These are phyloP conservation scores for Blomia tropicalis DNA, from an alignment of 2,888 invertebrate species.

Conservation along the genomic window DNA sequence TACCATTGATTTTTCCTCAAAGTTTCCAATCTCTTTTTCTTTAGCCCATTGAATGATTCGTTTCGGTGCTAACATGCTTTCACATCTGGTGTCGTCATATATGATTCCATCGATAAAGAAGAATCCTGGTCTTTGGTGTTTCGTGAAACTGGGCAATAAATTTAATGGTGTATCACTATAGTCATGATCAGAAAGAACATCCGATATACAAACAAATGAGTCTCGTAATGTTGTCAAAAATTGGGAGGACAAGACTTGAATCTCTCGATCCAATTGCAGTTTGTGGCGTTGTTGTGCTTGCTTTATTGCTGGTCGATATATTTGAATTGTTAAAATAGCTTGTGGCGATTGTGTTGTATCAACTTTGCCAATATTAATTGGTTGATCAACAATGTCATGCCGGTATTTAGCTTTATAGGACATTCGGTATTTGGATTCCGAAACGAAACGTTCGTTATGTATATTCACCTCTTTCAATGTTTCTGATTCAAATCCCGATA, in stretches of 20 bases:
- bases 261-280: slow-evolving; percentile 39
- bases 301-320: slow-evolving; percentile 25
- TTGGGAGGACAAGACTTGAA: slow-evolving; percentile 50
- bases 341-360: slow-evolving; percentile 16
- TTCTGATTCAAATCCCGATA: not conserved
- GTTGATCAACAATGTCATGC: not conserved
- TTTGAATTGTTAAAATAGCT: slow-evolving; percentile 27
- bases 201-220: slow-evolving; percentile 55
- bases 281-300: not conserved
- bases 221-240: slow-evolving; percentile 55
- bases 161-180: slow-evolving; percentile 36
- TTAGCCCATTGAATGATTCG: slow-evolving; percentile 48
- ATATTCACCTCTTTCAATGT: not conserved
- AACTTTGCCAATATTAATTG: not conserved
- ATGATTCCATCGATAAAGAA: slow-evolving; percentile 62
- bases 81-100: slow-evolving; percentile 52
- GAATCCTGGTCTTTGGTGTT: slow-evolving; percentile 50
- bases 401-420: not conserved
- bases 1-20: slow-evolving; percentile 45
- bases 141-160: slow-evolving; percentile 27
- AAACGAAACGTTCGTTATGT: not conserved
- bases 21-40: slow-evolving; percentile 38
- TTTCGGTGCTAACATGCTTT: slow-evolving; percentile 27
- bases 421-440: not conserved
- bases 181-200: slow-evolving; percentile 41